A percentile compares a stretch with the other conserved stretches of the same genome.
These are phyloP conservation scores for Prenolepis imparis DNA, from an alignment of 2,888 invertebrate species.

Conservation along the genomic window DNA sequence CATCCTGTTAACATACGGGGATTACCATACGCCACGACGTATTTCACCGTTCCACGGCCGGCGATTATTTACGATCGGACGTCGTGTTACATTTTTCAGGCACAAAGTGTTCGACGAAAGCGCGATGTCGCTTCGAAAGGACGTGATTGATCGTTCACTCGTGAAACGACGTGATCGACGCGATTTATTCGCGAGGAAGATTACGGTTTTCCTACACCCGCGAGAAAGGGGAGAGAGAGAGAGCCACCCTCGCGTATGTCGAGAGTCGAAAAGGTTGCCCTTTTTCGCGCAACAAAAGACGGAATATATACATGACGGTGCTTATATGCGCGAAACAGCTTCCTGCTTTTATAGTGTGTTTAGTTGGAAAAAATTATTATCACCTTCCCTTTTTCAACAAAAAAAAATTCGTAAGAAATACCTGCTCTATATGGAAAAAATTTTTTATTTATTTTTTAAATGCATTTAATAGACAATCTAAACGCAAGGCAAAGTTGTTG, in stretches of 20 bases:
- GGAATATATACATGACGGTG: neutral
- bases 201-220: constrained; percentile 1
- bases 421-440: neutral
- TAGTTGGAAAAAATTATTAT: neutral
- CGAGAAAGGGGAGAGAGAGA: too few relatives aligned
- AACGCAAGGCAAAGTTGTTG: neutral
- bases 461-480: neutral
- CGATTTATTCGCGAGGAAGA: constrained; percentile 45
- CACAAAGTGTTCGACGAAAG: constrained; percentile 37
- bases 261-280: constrained; percentile 1
- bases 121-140: constrained; percentile 29
- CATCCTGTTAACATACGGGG: constrained; percentile 11
- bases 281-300: constrained; percentile 3
- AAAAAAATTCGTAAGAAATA: neutral
- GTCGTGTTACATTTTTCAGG: constrained; percentile 62
- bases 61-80: constrained; percentile 65
- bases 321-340: neutral
- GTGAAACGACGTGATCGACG: constrained; percentile 43
- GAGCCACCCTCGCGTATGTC: neutral
- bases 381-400: too few relatives aligned
- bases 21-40: constrained; percentile 25
- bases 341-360: neutral
- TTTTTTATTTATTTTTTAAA: neutral
- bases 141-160: constrained; percentile 68
- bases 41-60: constrained; percentile 33